Percentiles rank a stretch among this genome's conserved stretches.
phyloP scores from a whole-genome alignment of 1,140 invertebrate species.

The Heliconius nattereri region DNA sequence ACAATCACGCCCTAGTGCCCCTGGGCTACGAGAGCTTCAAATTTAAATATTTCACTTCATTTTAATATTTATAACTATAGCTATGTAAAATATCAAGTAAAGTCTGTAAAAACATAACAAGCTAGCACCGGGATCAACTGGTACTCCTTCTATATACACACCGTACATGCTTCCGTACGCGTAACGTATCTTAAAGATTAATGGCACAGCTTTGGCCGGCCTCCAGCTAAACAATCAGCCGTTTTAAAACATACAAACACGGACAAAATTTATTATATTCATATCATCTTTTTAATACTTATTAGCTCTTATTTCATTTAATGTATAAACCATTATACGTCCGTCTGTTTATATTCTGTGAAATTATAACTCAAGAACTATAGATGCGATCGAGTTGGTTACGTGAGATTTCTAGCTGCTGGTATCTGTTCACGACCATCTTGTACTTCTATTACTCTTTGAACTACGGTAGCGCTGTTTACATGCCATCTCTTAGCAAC shows the following conservation, averaged over 20 bases:
- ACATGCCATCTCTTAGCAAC: background rate
- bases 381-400: constrained; percentile 23
- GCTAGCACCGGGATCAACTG: background rate
- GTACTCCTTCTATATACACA: constrained; percentile 12
- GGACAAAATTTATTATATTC: constrained; percentile 60
- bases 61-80: background rate
- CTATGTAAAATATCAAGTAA: background rate
- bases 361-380: constrained; percentile 30
- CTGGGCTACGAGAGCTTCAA: no score
- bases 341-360: constrained; percentile 52
- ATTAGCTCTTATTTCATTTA: constrained; percentile 54
- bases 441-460: constrained; percentile 19
- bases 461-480: constrained; percentile 16
- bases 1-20: no score
- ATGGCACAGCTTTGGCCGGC: constrained; percentile 59
- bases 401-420: constrained; percentile 24
- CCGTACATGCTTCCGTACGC: constrained; percentile 36
- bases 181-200: constrained; percentile 43
- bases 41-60: no score
- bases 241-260: constrained; percentile 63
- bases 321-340: constrained; percentile 52
- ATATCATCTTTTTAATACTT: constrained; percentile 62
- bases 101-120: background rate
- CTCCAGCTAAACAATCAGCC: constrained; percentile 70
- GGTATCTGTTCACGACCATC: constrained; percentile 34